A percentile compares a stretch with the other conserved stretches of the same genome.
phyloP scores from a whole-genome alignment of 2,888 invertebrate genomes.

The Melikaiella ostensackeni region DNA sequence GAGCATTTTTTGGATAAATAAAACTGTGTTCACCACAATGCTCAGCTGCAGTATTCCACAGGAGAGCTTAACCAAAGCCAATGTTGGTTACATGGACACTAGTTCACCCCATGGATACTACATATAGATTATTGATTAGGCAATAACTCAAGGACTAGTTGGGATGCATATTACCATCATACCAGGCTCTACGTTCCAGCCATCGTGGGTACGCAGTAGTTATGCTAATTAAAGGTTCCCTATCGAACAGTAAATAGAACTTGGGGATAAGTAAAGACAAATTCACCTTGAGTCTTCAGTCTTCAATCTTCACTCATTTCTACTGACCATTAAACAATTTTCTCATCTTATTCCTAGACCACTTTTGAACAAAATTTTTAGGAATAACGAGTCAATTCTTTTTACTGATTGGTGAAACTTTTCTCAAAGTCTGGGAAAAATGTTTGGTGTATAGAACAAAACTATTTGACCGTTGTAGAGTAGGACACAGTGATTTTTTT shows the following conservation, averaged over 20 bases:
- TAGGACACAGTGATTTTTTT: too few species aligned
- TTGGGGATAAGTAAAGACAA: conserved; percentile 14
- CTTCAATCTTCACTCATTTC: not conserved
- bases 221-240: conserved; percentile 73
- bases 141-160: conserved; percentile 77
- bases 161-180: conserved; percentile 76
- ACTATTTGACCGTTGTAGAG: too few species aligned
- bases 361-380: too few species aligned
- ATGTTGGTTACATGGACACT: conserved; percentile 67
- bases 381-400: too few species aligned
- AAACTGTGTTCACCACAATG: conserved; percentile 60
- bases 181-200: conserved; percentile 65
- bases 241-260: conserved; percentile 45
- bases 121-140: conserved; percentile 77
- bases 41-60: conserved; percentile 73
- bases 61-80: conserved; percentile 68
- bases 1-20: conserved; percentile 42
- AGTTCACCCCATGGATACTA: conserved; percentile 68
- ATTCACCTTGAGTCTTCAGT: not conserved
- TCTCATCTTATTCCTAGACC: too few species aligned
- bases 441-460: too few species aligned
- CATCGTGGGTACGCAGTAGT: conserved; percentile 70
- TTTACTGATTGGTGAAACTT: too few species aligned
- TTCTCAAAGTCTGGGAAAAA: too few species aligned
- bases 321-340: too few species aligned